Percentiles rank a stretch among this genome's conserved stretches.
These are phyloP conservation scores for Lacanobia oleracea DNA, from an alignment of 2,888 invertebrate species.

Conservation along the genomic window DNA sequence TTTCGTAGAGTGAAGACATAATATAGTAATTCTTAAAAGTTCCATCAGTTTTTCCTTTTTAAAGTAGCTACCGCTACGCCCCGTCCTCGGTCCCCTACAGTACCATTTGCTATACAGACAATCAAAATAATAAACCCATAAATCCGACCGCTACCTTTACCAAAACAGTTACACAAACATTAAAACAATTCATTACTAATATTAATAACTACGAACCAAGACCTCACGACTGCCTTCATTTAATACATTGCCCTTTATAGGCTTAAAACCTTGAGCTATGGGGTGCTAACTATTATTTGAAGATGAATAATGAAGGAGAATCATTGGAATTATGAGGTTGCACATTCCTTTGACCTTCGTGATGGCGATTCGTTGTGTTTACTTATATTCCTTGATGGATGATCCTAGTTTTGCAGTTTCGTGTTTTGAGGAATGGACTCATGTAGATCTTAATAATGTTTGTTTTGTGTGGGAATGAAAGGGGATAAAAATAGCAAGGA, in stretches of 20 bases:
- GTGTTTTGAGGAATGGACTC: conserved; percentile 57
- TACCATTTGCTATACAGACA: not conserved
- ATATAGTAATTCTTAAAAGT: no score
- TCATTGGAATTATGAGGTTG: conserved; percentile 87
- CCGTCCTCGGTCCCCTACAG: no score
- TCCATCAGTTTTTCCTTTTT: no score
- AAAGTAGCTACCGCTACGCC: no score
- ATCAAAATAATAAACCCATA: not conserved
- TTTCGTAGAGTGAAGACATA: no score
- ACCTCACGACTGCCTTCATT: conserved; percentile 59
- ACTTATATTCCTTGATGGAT: conserved; percentile 65
- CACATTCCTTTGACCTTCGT: conserved; percentile 85
- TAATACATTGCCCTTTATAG: conserved; percentile 67
- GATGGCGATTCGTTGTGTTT: conserved; percentile 71
- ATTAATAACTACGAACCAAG: conserved; percentile 54
- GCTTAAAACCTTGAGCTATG: conserved; percentile 83
- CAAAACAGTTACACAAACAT: conserved; percentile 27
- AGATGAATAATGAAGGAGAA: conserved; percentile 87
- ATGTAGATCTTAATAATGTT: conserved; percentile 58
- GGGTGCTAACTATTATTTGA: conserved; percentile 89
- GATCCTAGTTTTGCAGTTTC: conserved; percentile 63
- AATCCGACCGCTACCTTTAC: not conserved
- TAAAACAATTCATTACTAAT: conserved; percentile 59
- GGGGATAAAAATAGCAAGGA: conserved; percentile 26
- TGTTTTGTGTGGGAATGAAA: conserved; percentile 45